These are phyloP conservation scores for Akabosia matsudoensis DNA, from an alignment of 1,140 invertebrate genomes.

Conservation along the genomic window DNA sequence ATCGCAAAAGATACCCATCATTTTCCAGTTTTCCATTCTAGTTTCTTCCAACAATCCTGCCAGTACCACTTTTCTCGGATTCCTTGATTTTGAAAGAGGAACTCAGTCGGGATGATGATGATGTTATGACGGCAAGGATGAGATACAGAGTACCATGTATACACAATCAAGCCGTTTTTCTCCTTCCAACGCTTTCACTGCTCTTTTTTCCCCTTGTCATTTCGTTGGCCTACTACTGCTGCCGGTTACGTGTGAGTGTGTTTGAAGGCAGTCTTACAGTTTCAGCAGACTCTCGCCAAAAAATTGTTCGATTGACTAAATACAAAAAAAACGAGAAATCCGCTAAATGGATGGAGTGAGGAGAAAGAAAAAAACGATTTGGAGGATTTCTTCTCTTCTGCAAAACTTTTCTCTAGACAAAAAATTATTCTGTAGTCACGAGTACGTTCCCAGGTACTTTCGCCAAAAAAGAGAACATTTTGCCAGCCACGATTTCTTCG, in stretches of 20 bases:
- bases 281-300: not conserved
- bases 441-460: no score
- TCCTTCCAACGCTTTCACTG: not conserved
- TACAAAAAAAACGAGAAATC: not conserved
- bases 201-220: not conserved
- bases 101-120: not conserved
- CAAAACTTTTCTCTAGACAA: no score
- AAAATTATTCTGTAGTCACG: no score
- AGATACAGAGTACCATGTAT: not conserved
- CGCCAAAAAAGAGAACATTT: no score
- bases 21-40: not conserved
- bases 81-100: not conserved
- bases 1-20: not conserved
- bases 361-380: no score
- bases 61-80: not conserved
- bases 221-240: not conserved
- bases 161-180: not conserved
- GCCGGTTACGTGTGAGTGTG: not conserved
- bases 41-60: not conserved
- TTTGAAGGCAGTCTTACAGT: not conserved
- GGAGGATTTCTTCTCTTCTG: no score
- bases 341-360: not conserved
- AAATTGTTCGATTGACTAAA: not conserved
- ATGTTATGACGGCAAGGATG: not conserved
- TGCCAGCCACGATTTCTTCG: no score